Evolutionary conservation across 2,888 invertebrate genomes (phyloP).

Genomic region (Stenichneumon culpator): DNA sequence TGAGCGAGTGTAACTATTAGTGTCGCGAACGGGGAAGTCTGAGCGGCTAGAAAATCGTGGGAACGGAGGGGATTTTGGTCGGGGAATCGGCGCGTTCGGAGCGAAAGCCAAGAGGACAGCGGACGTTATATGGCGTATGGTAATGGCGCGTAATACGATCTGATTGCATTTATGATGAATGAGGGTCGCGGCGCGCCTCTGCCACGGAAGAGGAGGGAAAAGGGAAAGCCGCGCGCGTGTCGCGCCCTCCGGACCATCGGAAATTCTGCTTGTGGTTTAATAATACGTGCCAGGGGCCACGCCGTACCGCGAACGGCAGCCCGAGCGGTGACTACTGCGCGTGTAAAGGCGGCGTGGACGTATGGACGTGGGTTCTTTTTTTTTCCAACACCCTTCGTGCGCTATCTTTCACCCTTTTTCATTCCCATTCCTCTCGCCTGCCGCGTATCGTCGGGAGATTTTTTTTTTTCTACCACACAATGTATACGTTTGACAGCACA

Average conservation of each 20-base stretch:
- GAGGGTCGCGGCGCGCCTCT: slow-evolving; percentile 71
- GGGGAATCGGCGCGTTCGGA: slow-evolving; percentile 15
- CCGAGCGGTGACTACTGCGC: background rate
- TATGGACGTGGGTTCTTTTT: slow-evolving; percentile 16
- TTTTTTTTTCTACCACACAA: background rate
- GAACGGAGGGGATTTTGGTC: slow-evolving; percentile 44
- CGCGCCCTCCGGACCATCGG: slow-evolving; percentile 68
- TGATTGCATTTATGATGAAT: slow-evolving; percentile 80
- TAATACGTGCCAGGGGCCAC: slow-evolving; percentile 66
- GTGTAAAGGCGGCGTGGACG: background rate
- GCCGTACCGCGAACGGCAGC: slow-evolving; percentile 2
- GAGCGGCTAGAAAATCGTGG: slow-evolving; percentile 26
- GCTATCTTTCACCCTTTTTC: slow-evolving; percentile 27
- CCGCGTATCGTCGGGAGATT: background rate
- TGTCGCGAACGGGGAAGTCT: slow-evolving; percentile 32
- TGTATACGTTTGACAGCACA: slow-evolving; percentile 13
- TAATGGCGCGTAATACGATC: slow-evolving; percentile 81
- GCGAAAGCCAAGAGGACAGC: slow-evolving; percentile 33
- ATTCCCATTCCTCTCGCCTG: slow-evolving; percentile 25
- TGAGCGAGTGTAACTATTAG: slow-evolving; percentile 27
- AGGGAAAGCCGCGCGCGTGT: slow-evolving; percentile 69
- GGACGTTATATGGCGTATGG: slow-evolving; percentile 71
- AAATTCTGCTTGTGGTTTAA: slow-evolving; percentile 78
- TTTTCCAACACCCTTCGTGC: slow-evolving; percentile 20
- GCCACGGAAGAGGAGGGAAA: slow-evolving; percentile 42